Evolutionary conservation across 2,113 vertebrate species (phyloP).

Genomic region (Brachirus orientalis): DNA sequence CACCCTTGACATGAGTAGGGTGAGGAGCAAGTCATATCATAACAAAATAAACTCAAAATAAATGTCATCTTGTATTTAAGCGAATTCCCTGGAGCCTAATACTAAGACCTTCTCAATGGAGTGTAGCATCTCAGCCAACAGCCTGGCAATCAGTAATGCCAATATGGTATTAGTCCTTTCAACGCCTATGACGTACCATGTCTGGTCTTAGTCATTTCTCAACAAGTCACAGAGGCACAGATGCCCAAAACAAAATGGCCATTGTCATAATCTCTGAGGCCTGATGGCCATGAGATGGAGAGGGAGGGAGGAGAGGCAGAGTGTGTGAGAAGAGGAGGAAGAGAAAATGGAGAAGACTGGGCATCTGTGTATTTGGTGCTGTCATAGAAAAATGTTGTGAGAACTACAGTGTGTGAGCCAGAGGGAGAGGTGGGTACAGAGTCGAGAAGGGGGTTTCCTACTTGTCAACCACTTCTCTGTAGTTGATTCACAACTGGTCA

Average conservation of each 20-base stretch:
- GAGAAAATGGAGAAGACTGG: slow-evolving; percentile 5
- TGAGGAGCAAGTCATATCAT: background rate
- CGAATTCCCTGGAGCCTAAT: no score
- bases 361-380: slow-evolving; percentile 33
- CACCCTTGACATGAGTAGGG: no score
- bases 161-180: slow-evolving; percentile 50
- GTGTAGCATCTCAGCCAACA: slow-evolving; percentile 19
- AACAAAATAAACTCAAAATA: slow-evolving; percentile 4
- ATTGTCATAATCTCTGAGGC: slow-evolving; percentile 51
- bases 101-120: slow-evolving; percentile 1
- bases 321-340: slow-evolving; percentile 11
- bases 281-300: slow-evolving; percentile 12
- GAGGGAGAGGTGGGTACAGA: slow-evolving; percentile 23
- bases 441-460: slow-evolving; percentile 46
- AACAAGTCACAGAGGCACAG: slow-evolving; percentile 55
- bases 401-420: slow-evolving; percentile 38
- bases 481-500: slow-evolving; percentile 60
- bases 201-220: slow-evolving; percentile 51
- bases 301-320: slow-evolving; percentile 1
- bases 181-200: slow-evolving; percentile 67
- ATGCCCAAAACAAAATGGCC: slow-evolving; percentile 58
- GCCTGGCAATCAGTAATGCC: slow-evolving; percentile 30
- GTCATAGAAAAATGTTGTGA: slow-evolving; percentile 55
- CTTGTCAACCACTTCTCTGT: slow-evolving; percentile 31
- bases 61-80: background rate